These are phyloP conservation scores for Druceiella hillmani DNA, from an alignment of 2,888 invertebrate species.

Conservation along the genomic window DNA sequence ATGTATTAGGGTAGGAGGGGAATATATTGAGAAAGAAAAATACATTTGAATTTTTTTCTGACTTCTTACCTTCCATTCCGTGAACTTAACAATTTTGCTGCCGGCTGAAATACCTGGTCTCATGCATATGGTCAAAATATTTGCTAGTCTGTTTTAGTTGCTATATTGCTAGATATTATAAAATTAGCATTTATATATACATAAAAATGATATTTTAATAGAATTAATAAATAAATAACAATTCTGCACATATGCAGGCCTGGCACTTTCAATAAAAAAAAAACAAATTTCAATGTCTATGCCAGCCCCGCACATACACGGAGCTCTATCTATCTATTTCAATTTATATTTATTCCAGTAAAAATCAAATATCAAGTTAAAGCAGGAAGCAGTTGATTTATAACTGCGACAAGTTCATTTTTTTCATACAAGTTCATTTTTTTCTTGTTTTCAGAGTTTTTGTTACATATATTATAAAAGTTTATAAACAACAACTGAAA, in stretches of 20 bases:
- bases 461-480: no score
- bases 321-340: not conserved
- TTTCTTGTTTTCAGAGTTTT: no score
- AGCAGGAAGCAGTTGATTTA: not conserved
- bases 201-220: not conserved
- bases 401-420: not conserved
- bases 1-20: no score
- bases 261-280: not conserved
- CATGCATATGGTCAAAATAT: no score
- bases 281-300: no score
- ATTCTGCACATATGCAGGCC: constrained; percentile 1
- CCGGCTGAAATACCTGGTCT: not conserved
- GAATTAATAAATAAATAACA: not conserved
- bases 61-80: no score
- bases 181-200: not conserved
- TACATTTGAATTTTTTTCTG: no score
- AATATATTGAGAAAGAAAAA: no score
- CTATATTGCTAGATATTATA: not conserved
- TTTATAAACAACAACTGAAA: no score
- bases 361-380: not conserved
- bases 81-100: constrained; percentile 1
- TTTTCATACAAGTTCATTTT: not conserved
- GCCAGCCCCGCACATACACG: not conserved
- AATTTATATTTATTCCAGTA: not conserved
- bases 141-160: not conserved